phyloP scores from a whole-genome alignment of 2,113 vertebrate species.

The Plecturocebus donacophilus region DNA sequence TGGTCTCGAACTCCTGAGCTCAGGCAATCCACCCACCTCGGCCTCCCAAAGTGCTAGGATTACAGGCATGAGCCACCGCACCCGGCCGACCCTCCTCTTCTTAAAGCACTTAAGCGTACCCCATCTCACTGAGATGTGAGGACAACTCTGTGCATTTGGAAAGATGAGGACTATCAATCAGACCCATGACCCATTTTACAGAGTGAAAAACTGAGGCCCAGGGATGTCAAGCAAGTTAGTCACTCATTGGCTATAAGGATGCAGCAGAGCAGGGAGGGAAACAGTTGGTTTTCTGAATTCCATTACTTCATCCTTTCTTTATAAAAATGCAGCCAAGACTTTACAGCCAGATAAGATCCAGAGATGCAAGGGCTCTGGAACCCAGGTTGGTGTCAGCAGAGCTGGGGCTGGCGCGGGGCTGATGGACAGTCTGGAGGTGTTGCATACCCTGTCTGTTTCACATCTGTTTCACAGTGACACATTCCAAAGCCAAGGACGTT shows the following conservation, averaged over 20 bases:
- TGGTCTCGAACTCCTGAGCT: too few relatives aligned
- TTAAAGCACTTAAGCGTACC: background rate
- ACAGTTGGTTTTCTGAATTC: background rate
- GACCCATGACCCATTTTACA: background rate
- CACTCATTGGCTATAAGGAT: background rate
- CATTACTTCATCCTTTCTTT: background rate
- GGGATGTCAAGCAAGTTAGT: background rate
- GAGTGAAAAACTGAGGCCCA: background rate
- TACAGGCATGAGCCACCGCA: too few relatives aligned
- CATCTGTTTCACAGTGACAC: background rate
- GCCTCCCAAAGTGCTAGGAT: too few relatives aligned
- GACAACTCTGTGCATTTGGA: background rate
- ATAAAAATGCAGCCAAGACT: background rate
- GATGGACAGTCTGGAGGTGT: background rate
- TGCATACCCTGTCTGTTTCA: background rate
- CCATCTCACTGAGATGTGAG: background rate
- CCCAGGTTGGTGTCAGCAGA: background rate
- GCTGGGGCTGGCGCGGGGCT: too few relatives aligned
- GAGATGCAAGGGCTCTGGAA: background rate
- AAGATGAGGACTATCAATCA: background rate
- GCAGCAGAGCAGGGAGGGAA: background rate
- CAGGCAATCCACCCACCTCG: too few relatives aligned
- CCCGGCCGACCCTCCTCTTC: background rate
- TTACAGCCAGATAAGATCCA: background rate
- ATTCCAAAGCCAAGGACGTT: background rate